A percentile compares a stretch with the other conserved stretches of the same genome.
phyloP scores from a whole-genome alignment of 1,140 invertebrate species.

The Drosophila nasuta region DNA sequence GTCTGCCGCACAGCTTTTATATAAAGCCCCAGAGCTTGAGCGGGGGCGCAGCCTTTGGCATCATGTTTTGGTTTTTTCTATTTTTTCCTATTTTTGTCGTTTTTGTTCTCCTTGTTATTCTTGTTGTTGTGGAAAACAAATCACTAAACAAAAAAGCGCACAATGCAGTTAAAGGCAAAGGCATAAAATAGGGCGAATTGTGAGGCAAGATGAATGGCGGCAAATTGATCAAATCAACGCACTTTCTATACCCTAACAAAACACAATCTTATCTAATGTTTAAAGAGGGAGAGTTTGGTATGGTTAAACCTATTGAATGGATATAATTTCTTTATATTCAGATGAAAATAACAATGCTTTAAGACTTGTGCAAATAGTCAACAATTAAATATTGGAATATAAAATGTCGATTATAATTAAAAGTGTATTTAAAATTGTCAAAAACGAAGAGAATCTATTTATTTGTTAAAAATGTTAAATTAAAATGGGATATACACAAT shows the following conservation, averaged over 20 bases:
- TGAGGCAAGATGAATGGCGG: slow-evolving; percentile 26
- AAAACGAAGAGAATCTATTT: no score
- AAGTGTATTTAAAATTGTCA: no score
- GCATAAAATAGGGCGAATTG: slow-evolving; percentile 55
- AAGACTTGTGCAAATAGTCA: no score
- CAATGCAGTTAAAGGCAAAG: slow-evolving; percentile 72
- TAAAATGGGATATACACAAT: no score
- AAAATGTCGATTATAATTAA: no score
- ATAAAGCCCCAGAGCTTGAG: slow-evolving; percentile 75
- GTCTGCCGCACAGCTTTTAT: slow-evolving; percentile 82
- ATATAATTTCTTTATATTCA: neutral
- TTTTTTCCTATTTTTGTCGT: slow-evolving; percentile 54
- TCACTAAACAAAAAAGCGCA: slow-evolving; percentile 78
- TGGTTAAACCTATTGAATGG: neutral
- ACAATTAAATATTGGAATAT: no score
- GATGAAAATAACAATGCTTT: no score
- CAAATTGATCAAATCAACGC: slow-evolving; percentile 32
- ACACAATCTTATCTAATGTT: neutral
- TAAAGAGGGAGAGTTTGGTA: neutral
- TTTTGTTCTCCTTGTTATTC: slow-evolving; percentile 30
- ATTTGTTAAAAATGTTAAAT: no score
- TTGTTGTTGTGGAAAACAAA: slow-evolving; percentile 66
- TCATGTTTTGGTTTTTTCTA: slow-evolving; percentile 72
- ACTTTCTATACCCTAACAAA: slow-evolving; percentile 30
- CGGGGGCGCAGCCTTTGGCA: slow-evolving; percentile 74